Percentiles rank a stretch among this genome's conserved stretches.
Conservation (phyloP, 2,113 vertebrate species). For the Nicator chloris region DNA sequence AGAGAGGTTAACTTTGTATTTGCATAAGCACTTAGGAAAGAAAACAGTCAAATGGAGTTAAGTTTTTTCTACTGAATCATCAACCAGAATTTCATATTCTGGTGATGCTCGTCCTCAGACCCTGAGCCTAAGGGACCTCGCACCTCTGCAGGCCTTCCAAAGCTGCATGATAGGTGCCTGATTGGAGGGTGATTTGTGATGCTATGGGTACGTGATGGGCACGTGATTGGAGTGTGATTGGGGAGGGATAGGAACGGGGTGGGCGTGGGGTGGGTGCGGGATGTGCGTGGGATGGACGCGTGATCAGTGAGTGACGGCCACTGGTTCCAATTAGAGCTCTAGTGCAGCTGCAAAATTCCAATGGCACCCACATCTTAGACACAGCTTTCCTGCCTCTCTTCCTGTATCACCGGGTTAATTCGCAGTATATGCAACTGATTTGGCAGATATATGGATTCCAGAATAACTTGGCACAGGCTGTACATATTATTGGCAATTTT, state of each 20-base stretch:
- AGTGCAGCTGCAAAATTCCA: constrained; percentile 57
- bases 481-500: background rate
- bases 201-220: fast-evolving
- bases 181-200: background rate
- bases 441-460: constrained; percentile 17
- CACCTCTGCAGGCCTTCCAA: fast-evolving
- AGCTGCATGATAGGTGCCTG: fast-evolving
- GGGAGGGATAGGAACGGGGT: background rate
- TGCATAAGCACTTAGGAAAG: background rate
- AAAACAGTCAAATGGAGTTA: background rate
- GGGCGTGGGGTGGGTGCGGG: background rate
- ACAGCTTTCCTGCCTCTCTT: constrained; percentile 19
- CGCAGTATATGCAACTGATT: constrained; percentile 22
- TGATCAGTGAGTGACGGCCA: background rate
- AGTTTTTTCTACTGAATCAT: background rate
- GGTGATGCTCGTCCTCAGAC: background rate
- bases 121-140: background rate
- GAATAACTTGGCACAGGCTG: background rate
- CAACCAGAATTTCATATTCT: background rate
- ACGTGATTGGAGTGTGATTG: fast-evolving
- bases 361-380: constrained; percentile 37
- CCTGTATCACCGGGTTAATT: constrained; percentile 12
- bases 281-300: fast-evolving
- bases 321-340: constrained; percentile 26
- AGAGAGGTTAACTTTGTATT: background rate